These are phyloP conservation scores for Caradrina clavipalpis DNA, from an alignment of 2,888 invertebrate species.

Conservation along the genomic window DNA sequence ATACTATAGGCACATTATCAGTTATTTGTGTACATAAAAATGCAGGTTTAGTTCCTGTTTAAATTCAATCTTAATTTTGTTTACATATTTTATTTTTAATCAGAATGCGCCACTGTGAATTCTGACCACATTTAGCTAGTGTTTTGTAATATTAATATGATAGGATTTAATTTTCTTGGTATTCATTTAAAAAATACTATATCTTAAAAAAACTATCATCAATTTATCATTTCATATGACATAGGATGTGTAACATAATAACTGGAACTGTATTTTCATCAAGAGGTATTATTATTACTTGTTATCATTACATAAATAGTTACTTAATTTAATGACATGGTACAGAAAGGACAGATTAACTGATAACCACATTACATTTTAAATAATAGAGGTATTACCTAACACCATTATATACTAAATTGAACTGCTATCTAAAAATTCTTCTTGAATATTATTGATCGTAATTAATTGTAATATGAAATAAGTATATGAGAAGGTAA, in stretches of 20 bases:
- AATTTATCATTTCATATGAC: not conserved
- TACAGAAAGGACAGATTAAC: constrained; percentile 25
- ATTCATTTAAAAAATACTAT: not conserved
- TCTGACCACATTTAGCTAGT: too few relatives aligned
- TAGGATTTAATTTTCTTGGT: not conserved
- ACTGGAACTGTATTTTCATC: not conserved
- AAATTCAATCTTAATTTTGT: too few relatives aligned
- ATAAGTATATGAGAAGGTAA: too few relatives aligned
- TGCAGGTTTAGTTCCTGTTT: too few relatives aligned
- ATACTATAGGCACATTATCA: not conserved
- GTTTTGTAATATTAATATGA: not conserved
- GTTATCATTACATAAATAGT: constrained; percentile 31
- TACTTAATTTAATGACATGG: constrained; percentile 23
- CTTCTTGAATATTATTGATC: not conserved
- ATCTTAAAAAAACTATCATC: not conserved
- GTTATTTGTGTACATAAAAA: not conserved
- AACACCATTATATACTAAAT: constrained; percentile 12
- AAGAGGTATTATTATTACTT: not conserved
- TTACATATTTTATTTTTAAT: too few relatives aligned
- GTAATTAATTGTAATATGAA: too few relatives aligned
- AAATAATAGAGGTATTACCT: constrained; percentile 27
- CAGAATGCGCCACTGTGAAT: too few relatives aligned
- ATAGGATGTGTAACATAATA: not conserved
- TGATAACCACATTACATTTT: constrained; percentile 31
- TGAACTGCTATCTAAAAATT: not conserved